Conservation (phyloP, 1,140 invertebrate genomes). For the Eciton burchellii region DNA sequence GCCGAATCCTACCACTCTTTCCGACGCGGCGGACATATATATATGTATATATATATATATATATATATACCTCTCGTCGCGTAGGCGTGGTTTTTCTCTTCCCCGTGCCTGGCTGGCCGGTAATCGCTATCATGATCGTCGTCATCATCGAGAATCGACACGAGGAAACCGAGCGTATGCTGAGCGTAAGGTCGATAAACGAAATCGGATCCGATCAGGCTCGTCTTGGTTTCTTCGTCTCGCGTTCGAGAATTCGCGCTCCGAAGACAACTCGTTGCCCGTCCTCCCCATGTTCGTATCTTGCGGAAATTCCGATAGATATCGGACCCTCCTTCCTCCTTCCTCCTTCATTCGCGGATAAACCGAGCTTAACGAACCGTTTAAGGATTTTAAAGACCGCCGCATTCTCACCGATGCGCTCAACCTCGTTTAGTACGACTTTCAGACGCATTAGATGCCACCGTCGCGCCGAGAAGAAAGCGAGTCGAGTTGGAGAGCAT, state of each 20-base stretch:
- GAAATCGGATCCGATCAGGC: neutral
- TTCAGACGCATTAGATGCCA: neutral
- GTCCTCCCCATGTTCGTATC: too few species aligned
- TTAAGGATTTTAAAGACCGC: constrained; percentile 20
- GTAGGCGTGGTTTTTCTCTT: constrained; percentile 42
- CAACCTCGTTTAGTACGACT: neutral
- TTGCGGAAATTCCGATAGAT: neutral
- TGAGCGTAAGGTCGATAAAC: neutral
- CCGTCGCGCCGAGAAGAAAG: constrained; percentile 31
- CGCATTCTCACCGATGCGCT: constrained; percentile 9
- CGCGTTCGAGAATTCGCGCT: neutral
- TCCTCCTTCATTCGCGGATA: neutral
- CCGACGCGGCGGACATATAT: neutral
- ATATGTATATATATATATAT: too few species aligned
- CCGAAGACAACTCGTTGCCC: neutral
- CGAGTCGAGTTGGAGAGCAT: constrained; percentile 39
- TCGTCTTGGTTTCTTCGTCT: neutral
- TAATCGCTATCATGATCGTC: neutral
- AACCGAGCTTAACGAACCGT: neutral
- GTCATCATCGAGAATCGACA: neutral
- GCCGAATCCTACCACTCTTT: constrained; percentile 18
- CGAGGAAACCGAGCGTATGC: neutral
- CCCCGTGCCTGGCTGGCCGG: too few species aligned
- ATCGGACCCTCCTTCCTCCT: neutral
- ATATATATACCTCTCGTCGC: neutral